Evolutionary conservation across 2,888 invertebrate species (phyloP), one percentile per base, ranked within the genome.

Genomic region (Hesperia comma): DNA sequence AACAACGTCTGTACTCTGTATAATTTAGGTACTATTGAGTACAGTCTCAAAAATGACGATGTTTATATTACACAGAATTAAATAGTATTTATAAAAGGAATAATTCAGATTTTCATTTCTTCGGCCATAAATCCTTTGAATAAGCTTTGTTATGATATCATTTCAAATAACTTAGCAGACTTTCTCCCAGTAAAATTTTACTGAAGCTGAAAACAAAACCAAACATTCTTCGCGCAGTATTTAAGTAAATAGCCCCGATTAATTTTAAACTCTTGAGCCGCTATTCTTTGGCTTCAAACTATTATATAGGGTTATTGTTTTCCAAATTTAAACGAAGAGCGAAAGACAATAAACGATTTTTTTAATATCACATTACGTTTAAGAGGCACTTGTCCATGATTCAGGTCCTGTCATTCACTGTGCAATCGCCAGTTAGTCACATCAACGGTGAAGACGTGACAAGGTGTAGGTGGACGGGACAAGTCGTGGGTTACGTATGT

Each of bases 151-250:
- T 58, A 58, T 46, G 58, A 46, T 46, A 58, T 43, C 58, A 43
- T 57, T 43, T 57, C 21, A 26, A 46, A 58, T 58, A 58, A 21
- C 26, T 56, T 40, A 14, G 57, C 40, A 57, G 58, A 58, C 8
- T 26, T 46, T 63, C 57, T 37, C 32, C 2, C 17, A 63, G 17
- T 21, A 57, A 63, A 57, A 63, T 49, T 49, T 49, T 49, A 19
- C 57, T 57, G 51, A n/a, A 32, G 37, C 51, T 63, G 57, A 51
- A 63, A 51, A 63, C 63, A 63, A 51, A 63, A 63, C 37, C 63
- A 57, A 63, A 63, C 41, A 57, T 57, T 51, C 40, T 63, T 57
- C 51, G 63, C 21, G 17, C 19, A 56, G 37, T 63, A 51, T 56
- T 57, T 17, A 26, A 56, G 21, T 57, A 15, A 53, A 57, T 57